Evolutionary conservation across 2,113 vertebrate species (phyloP), one percentile per base, ranked within the genome.

Genomic region (Leuciscus idus): DNA sequence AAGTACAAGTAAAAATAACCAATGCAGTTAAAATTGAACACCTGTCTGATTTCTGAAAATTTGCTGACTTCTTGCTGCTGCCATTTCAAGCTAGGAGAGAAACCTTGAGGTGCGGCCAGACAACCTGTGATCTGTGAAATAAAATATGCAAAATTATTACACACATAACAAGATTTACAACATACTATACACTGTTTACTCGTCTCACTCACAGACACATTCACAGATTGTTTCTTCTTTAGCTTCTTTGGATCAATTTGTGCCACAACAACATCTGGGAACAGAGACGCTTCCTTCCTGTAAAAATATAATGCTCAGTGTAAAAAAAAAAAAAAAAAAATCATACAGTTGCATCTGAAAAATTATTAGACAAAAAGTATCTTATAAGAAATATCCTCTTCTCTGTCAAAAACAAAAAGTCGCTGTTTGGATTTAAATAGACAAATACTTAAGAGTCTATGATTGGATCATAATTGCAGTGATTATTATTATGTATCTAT

Each of bases 231-330:
- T 86, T 95, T 97, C 91, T 96, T 97, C 86, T 94, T 97, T 87
- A 99, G 88, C 89, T 99, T 99, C 92, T 95, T 98, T 21, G 98
- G 97, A 89, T 99, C 98, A 91, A 99, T 99, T 64, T 98, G 95
- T 3, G 98, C 98, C 86, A 99, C 98, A 0, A 97, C 97, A 88
- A 99, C 98, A 79, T 99, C 98, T 62, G 98, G 98, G 90, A 96
- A 99, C 6, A 94, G 93, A 19, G 97, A 96, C 6, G 98, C 98
- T 93, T 99, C 98, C 85, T 97, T 93, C 92, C 98, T 99, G 90
- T 61, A 91, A 95, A 85, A 55, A 84, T 2, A 81, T 17, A 75
- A n/a, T 55, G 50, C 48, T 50, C 48, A 50, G 13, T 15, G 48
- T 52, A 52, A 50, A 50, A 15, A 50, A 15, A 4, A 3, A 3